Evolutionary conservation across 2,888 invertebrate species (phyloP).

Genomic region (Chalcis sispes): DNA sequence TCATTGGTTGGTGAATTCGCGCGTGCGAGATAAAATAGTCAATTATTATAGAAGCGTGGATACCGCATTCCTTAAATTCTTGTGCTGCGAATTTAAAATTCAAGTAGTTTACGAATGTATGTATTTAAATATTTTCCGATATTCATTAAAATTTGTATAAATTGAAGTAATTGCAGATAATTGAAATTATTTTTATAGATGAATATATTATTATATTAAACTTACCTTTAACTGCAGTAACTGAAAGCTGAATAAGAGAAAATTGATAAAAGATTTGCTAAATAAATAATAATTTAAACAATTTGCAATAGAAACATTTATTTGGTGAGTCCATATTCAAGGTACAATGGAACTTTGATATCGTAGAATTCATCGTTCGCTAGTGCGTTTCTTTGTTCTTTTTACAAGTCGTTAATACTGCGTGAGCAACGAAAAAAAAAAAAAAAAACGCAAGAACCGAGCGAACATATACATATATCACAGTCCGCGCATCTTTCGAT

Average conservation of each 20-base stretch:
- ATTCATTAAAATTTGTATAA: too few species aligned
- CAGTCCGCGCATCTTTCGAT: slow-evolving; percentile 1
- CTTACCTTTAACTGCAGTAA: not conserved
- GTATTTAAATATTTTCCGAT: slow-evolving; percentile 9
- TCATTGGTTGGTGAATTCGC: too few species aligned
- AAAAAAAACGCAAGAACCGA: slow-evolving; percentile 4
- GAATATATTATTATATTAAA: too few species aligned
- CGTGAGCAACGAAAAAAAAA: slow-evolving; percentile 2
- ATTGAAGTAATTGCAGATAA: too few species aligned
- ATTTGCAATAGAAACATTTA: slow-evolving; percentile 74
- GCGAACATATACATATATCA: not conserved
- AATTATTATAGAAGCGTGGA: too few species aligned
- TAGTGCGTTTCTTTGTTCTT: not conserved
- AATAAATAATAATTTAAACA: not conserved
- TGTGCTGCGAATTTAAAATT: too few species aligned
- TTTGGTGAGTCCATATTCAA: slow-evolving; percentile 70
- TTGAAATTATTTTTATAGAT: too few species aligned
- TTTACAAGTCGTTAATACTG: not conserved
- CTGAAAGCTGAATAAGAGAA: not conserved
- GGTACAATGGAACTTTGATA: slow-evolving; percentile 71
- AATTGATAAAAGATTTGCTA: not conserved
- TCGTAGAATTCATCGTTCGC: slow-evolving; percentile 62
- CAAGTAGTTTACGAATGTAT: too few species aligned
- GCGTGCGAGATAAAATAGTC: too few species aligned
- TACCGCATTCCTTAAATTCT: too few species aligned